Evolutionary conservation across 1,140 invertebrate species (phyloP), one percentile per base, ranked within the genome.

Genomic region (Drosophila setifemur): DNA sequence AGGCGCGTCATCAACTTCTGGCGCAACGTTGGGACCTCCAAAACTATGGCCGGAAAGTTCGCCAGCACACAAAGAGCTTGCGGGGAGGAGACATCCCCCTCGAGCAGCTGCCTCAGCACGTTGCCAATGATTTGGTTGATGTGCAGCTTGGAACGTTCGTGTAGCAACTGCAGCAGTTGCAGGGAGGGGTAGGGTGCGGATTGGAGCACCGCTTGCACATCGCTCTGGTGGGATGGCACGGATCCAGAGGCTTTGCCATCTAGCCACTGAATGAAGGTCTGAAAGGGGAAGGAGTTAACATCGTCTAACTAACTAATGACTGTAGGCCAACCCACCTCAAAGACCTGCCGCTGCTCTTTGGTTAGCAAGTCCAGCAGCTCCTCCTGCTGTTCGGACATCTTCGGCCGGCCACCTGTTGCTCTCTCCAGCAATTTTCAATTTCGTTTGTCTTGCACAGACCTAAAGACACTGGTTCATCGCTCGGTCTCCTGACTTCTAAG

Each of bases 31-130:
- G 50, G 18, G 7, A 63, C 54, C 16, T 70, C 63, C 16, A 88
- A 23, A 37, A 85, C 47, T 28, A 28, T 35, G 7, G 45, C 54
- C 0, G 85, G 79, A 52, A 88, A 58, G 28, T 85, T 88, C 0
- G 74, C 78, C n/a, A 88, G 29, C 18, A 88, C 33, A 68, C 69
- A 85, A 52, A 88, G 69, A 3, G 73, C 58, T 3, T 43, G 48
- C 11, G 72, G 23, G 23, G 60, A 67, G 19, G 44, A 37, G 16
- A 40, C 57, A 76, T 82, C 48, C 11, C 26, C 14, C 5, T 72
- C 50, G 4, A 88, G 44, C 42, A 87, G 33, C 11, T 77, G 52
- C 1, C 49, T 53, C 0, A 87, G 31, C 8, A 61, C 57, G 1
- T 28, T 33, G 16, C 39, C 42, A 1, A 83, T 74, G 4, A 82